Conservation (phyloP, 1,140 invertebrate species). For the Sycophila sp. region DNA sequence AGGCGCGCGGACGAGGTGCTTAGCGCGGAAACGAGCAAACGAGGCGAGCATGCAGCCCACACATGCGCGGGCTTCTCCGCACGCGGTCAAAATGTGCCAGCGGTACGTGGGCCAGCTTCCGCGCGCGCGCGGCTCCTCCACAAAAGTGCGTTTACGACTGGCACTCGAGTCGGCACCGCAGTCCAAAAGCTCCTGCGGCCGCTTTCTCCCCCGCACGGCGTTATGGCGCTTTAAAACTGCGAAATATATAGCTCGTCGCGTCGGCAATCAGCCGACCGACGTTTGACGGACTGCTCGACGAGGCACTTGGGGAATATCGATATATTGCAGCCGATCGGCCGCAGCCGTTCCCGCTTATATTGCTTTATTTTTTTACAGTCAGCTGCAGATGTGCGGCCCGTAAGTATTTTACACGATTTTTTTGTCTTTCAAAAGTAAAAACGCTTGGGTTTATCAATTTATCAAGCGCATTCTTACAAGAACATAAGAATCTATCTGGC, state of each 20-base stretch:
- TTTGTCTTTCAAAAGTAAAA: no score
- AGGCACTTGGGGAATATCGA: no score
- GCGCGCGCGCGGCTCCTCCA: not conserved
- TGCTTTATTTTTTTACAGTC: no score
- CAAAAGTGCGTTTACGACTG: constrained; percentile 10
- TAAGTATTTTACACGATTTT: no score
- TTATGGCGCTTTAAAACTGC: not conserved
- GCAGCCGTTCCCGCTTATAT: no score
- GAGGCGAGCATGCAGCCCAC: no score
- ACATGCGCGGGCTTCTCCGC: no score
- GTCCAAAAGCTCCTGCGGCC: constrained; percentile 7
- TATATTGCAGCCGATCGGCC: no score
- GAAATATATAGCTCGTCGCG: not conserved
- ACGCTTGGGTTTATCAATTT: no score
- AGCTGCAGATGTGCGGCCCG: no score
- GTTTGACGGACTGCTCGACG: not conserved
- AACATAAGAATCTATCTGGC: no score
- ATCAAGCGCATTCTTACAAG: no score
- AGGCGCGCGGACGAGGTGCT: not conserved
- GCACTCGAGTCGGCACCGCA: not conserved
- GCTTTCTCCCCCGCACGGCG: not conserved
- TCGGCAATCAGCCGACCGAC: not conserved
- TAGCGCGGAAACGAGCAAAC: not conserved
- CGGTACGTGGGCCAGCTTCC: not conserved
- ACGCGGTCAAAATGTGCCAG: not conserved